Evolutionary conservation across 2,888 invertebrate genomes (phyloP), one percentile per base, ranked within the genome.

Genomic region (Xestia sexstrigata): DNA sequence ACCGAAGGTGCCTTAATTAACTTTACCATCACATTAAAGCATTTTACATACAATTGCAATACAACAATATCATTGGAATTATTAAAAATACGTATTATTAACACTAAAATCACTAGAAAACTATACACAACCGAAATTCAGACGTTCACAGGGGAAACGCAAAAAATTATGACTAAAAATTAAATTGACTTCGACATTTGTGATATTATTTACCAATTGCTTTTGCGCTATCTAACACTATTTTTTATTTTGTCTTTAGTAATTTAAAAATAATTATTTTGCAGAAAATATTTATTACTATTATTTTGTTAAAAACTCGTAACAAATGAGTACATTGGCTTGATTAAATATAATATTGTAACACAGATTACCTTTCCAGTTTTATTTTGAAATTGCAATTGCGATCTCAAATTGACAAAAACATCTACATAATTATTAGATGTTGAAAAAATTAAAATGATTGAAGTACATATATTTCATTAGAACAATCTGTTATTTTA

Each of bases 131-230:
- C 93, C 93, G 74, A 94, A 93, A 90, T 88, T 92, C 89, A 91
- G 91, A 91, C 91, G 85, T 89, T 86, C 84, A 88, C 85, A 87
- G 81, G 86, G 81, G 58, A 82, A 88, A 84, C 73, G 55, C 42
- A 82, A 86, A 88, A 81, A 88, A 58, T 70, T 81, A 85, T 81
- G 82, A 70, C 81, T 85, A 89, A 79, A 93, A 94, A 91, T 83
- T 94, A 95, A 96, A 93, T 96, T 96, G 96, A 96, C 95, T 87
- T 91, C 82, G 80, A 92, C 93, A 88, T 88, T 74, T 77, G 89
- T 95, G 95, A 96, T 96, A 92, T 91, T 94, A 86, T 89, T 87
- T 74, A 79, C 76, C 84, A 90, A 93, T 93, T 93, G 93, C 92
- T 93, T 92, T 87, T 90, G 79, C 82, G 76, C 79, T 85, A 78